Evolutionary conservation across 2,888 invertebrate species (phyloP).

Genomic region (Epirrita christyi): DNA sequence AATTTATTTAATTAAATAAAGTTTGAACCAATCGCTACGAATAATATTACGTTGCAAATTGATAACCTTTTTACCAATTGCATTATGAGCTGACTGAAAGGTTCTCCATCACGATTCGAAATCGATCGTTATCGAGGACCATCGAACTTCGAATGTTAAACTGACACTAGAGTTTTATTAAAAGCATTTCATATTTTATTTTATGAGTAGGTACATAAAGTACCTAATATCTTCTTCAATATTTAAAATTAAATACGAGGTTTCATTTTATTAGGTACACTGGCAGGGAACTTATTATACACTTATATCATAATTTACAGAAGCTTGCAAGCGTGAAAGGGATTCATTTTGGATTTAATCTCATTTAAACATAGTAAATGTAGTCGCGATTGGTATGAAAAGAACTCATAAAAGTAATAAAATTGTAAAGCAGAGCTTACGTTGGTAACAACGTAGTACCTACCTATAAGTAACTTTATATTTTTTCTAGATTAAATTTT

Average conservation of each 20-base stretch:
- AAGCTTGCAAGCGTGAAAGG: constrained; percentile 29
- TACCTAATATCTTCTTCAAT: background rate
- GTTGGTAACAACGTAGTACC: too few species aligned
- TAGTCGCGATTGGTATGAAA: constrained; percentile 12
- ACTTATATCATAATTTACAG: constrained; percentile 17
- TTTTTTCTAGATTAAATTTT: too few species aligned
- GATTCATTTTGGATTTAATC: constrained; percentile 31
- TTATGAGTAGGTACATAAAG: background rate
- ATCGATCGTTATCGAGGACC: background rate
- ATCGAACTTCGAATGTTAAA: background rate
- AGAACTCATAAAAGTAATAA: constrained; percentile 16
- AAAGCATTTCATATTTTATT: background rate
- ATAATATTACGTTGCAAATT: background rate
- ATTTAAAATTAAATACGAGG: background rate
- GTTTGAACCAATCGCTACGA: background rate
- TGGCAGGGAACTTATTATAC: background rate
- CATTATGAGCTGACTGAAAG: background rate
- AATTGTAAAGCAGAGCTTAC: background rate
- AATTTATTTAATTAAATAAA: background rate
- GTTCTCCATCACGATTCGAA: background rate
- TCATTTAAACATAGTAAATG: constrained; percentile 23
- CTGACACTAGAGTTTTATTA: background rate
- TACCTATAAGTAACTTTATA: too few species aligned
- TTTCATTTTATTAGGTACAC: background rate
- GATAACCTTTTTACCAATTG: background rate